Base-by-base conservation (phyloP, 2,888 invertebrate genomes). In the Baronia brevicornis region DNA sequence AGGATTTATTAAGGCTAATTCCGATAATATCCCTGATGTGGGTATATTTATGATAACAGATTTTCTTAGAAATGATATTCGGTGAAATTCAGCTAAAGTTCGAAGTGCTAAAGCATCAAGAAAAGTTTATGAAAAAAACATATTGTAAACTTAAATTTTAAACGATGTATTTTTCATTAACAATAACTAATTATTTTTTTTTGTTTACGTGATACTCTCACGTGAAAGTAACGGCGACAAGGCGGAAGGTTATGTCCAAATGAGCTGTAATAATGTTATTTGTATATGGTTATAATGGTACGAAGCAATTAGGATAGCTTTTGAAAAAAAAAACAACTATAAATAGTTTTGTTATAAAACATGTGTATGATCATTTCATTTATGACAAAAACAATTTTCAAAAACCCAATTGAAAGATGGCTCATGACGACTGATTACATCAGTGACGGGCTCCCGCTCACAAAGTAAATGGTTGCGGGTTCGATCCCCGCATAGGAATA, bases 1-100 rank as follows among this genome's bases (percentile, higher is more conserved):
- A 35, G 29, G 25, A 29, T 35, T 35, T 29, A 35, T 29, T 4
- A 25, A 29, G 29, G 29, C 30, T 26, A 36, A 30, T 20, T 30
- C 36, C 21, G 30, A 36, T 36, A 30, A 23, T 34, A 36, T 36
- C 26, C 26, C 30, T 36, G 26, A 33, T 24, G 33, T 27, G 19
- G 27, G 21, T 26, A 26, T 26, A 26, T 30, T 30, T 30, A 30
- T 36, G 36, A 35, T 29, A 18, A 35, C 29, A 20, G 8, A 29
- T 26, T 36, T 36, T 36, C 14, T 28, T 15, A 23, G 22, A 33
- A 28, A 27, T 27, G 22, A 30, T 11, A 23, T 28, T 33, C 22
- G 28, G 28, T 33, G 27, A 6, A 33, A 27, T 33, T 22, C 27
- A 22, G 22, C 28, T 26, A 22, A 27, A 27, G 22, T 27, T 33